phyloP scores from a whole-genome alignment of 2,888 invertebrate genomes.

The Maniola hyperantus region DNA sequence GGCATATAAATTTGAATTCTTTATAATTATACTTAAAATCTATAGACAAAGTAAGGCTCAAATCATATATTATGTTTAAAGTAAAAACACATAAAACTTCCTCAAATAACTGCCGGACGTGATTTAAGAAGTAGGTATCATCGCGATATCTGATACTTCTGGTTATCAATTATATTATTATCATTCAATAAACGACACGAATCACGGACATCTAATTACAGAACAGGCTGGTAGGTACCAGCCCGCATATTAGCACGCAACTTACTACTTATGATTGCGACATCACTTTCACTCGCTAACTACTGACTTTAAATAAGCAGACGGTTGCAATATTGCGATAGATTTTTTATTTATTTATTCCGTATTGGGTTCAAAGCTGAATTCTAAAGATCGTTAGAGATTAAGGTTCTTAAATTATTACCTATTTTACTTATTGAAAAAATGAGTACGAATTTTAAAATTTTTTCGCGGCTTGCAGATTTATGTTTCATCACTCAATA shows the following conservation, averaged over 20 bases:
- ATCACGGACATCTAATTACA: conserved; percentile 45
- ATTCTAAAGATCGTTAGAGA: background rate
- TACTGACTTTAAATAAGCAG: conserved; percentile 33
- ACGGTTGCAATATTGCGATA: background rate
- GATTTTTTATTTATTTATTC: background rate
- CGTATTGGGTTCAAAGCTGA: background rate
- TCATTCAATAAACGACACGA: conserved; percentile 33
- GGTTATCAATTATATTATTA: conserved; percentile 25
- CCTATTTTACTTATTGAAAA: too few relatives aligned
- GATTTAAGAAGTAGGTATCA: conserved; percentile 25
- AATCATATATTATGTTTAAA: background rate
- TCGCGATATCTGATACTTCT: conserved; percentile 27
- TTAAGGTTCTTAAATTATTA: background rate
- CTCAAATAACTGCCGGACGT: conserved; percentile 29
- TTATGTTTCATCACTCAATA: background rate
- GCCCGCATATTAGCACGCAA: conserved; percentile 51
- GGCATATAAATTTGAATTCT: too few relatives aligned
- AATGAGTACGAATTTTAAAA: too few relatives aligned
- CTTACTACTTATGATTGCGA: conserved; percentile 57
- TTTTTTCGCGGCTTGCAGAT: background rate
- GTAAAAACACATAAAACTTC: background rate
- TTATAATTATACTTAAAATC: too few relatives aligned
- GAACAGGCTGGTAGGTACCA: conserved; percentile 35
- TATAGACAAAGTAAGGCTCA: background rate
- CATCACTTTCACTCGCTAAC: conserved; percentile 70